Evolutionary conservation across 2,113 vertebrate species (phyloP).

Genomic region (Mastomys natalensis): DNA sequence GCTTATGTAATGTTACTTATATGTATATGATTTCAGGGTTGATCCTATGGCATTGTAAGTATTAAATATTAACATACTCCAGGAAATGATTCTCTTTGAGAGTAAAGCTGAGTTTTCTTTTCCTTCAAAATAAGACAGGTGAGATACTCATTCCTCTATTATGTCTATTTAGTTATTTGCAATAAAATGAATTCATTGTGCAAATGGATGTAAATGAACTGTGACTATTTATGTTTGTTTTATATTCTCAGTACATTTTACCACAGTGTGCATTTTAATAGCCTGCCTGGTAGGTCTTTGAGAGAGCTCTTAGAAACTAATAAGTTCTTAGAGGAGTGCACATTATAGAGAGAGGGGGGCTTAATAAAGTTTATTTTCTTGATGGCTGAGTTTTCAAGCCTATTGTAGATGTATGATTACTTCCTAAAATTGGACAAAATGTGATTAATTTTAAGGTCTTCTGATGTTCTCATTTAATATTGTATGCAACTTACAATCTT

Average conservation of each 20-base stretch:
- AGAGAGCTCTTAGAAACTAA: conserved; percentile 22
- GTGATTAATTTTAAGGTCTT: conserved; percentile 31
- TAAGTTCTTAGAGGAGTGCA: conserved; percentile 9
- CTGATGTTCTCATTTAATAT: background rate
- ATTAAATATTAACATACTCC: background rate
- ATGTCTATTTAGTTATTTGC: conserved; percentile 38
- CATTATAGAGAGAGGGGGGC: background rate
- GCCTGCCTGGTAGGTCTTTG: conserved; percentile 5
- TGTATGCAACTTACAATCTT: background rate
- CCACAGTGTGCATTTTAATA: conserved; percentile 63
- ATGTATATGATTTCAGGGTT: background rate
- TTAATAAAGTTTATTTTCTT: conserved; percentile 57
- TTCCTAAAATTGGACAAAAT: conserved; percentile 12
- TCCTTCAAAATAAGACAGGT: background rate
- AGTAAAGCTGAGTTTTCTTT: conserved; percentile 16
- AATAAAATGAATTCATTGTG: conserved; percentile 41
- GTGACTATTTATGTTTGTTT: conserved; percentile 44
- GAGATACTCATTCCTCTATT: conserved; percentile 21
- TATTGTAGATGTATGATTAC: background rate
- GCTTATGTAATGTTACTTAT: background rate
- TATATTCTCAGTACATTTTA: conserved; percentile 49
- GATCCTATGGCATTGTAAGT: background rate
- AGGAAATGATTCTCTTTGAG: background rate
- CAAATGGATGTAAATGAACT: conserved; percentile 40
- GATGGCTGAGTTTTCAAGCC: background rate